Evolutionary conservation across 2,113 vertebrate genomes (phyloP).

Genomic region (Myotis yumanensis): DNA sequence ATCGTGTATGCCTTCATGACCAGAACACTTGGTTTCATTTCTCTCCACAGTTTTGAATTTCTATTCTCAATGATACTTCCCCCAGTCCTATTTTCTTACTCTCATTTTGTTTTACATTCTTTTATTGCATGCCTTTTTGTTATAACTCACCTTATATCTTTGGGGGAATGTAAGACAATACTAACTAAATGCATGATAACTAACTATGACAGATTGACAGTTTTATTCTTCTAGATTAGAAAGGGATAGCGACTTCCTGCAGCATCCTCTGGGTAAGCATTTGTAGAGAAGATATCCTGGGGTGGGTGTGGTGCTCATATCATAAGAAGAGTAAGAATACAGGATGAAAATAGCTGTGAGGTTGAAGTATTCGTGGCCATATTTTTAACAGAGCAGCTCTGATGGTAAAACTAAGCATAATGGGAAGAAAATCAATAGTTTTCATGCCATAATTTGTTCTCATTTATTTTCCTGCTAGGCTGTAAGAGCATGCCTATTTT

Average conservation of each 20-base stretch:
- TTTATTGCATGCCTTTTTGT: background rate
- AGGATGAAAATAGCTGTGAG: conserved; percentile 21
- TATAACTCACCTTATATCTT: background rate
- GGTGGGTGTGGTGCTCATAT: background rate
- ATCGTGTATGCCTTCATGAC: background rate
- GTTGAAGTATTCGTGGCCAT: background rate
- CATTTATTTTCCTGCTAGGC: background rate
- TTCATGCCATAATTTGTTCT: conserved; percentile 32
- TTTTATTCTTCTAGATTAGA: background rate
- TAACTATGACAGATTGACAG: background rate
- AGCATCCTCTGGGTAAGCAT: background rate
- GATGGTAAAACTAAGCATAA: background rate
- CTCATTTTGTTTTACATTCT: background rate
- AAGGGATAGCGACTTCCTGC: background rate
- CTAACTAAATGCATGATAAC: background rate
- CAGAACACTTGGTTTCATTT: background rate
- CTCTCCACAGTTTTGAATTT: background rate
- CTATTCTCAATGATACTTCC: background rate
- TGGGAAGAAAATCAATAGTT: conserved; percentile 32
- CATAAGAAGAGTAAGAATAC: background rate
- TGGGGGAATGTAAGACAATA: background rate
- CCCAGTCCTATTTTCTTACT: background rate
- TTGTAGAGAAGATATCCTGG: background rate
- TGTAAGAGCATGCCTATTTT: background rate
- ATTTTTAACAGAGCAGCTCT: conserved; percentile 19